phyloP scores from a whole-genome alignment of 2,113 vertebrate species.

The Peromyscus leucopus region DNA sequence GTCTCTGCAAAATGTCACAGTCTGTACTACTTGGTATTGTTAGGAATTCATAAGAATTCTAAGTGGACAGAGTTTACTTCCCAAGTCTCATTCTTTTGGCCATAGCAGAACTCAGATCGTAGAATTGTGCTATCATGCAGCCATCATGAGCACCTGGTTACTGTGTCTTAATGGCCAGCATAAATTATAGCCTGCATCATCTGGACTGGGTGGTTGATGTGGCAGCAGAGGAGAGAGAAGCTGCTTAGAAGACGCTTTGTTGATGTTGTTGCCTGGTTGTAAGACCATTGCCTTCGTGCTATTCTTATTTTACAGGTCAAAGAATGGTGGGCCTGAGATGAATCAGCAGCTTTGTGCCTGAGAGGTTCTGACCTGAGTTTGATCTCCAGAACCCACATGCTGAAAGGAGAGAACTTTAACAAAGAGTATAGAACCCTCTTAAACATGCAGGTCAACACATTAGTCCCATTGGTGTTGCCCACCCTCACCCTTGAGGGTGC shows the following conservation, averaged over 20 bases:
- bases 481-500: too few species aligned
- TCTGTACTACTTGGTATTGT: not conserved
- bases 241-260: not conserved
- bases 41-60: not conserved
- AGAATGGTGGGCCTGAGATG: not conserved
- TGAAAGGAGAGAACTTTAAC: not conserved
- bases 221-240: not conserved
- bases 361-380: not conserved
- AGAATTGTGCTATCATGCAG: not conserved
- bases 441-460: too few species aligned
- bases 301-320: not conserved
- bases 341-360: not conserved
- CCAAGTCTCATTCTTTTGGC: not conserved
- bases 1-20: not conserved
- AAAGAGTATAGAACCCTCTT: too few species aligned
- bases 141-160: not conserved
- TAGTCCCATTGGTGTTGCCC: too few species aligned
- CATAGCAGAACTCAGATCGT: not conserved
- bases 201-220: not conserved
- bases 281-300: not conserved
- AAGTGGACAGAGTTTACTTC: not conserved
- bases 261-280: not conserved
- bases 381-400: not conserved
- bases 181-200: not conserved
- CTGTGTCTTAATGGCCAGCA: not conserved